Base-by-base conservation (phyloP, 2,113 vertebrate genomes). In the Solenodon paradoxus region DNA sequence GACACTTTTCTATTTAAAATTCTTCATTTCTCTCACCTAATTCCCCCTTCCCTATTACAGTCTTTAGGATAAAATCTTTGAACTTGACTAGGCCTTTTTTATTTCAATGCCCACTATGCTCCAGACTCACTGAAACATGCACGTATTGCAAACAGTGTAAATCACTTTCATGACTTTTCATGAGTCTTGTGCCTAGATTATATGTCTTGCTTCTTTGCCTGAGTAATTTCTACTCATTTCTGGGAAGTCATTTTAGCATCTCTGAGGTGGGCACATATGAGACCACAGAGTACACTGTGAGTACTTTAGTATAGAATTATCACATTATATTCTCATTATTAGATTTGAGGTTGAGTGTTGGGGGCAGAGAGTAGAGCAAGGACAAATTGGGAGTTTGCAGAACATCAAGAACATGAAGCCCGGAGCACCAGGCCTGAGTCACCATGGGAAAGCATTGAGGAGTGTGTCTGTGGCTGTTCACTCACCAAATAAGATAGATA, bases 21-120 rank as follows among this genome's bases (percentile, higher is more conserved):
- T 61, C 61, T 85, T 93, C 32, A 64, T 0, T 64, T 93, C 26
- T 83, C 35, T 2, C 72, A 9, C 17, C 24, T 6, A 53, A 35
- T 19, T 92, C 38, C 24, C 4, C 2, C 30, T 35, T 28, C 40
- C 30, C 49, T 84, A 20, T 53, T 32, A 85, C 20, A 40, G 6
- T 49, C 53, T 77, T 86, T 30, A 87, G 59, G 35, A 87, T 87
- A 90, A 79, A 79, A 81, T 90, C 5, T 45, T 93, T 74, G 61
- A 84, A 51, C n/a, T 93, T 32, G 20, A 66, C 59, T 19, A 49
- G 64, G 32, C 8, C n/a, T 92, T 63, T 66, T 64, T 22, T 28
- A 35, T 6, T 15, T 17, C 6, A 20, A 1, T 93, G 45, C 20
- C 24, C 9, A 9, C 55, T 89, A 15, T 66, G 47, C 24, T 80